Conservation (phyloP, 2,797 vertebrate genomes). For the Pogonophryne albipinna region DNA sequence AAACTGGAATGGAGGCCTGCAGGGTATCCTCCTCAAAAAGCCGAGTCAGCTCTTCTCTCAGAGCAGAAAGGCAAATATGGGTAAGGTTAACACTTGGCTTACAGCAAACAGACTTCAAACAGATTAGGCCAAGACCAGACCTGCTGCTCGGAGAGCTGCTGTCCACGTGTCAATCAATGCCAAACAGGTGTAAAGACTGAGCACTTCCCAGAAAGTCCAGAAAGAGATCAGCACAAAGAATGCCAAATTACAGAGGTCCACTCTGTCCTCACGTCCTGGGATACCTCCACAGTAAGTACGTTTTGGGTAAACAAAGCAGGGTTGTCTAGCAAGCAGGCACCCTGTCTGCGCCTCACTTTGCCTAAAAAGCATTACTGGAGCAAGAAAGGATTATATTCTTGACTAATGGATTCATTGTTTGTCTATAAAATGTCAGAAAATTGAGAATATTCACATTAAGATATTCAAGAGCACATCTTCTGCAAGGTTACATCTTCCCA, state of each 20-base stretch:
- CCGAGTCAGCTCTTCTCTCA: constrained; percentile 46
- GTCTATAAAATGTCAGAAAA: background rate
- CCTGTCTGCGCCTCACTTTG: background rate
- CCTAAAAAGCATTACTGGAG: constrained; percentile 5
- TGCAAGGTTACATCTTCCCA: background rate
- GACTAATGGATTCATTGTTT: background rate
- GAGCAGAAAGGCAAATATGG: constrained; percentile 55
- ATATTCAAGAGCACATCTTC: background rate
- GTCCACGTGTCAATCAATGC: constrained; percentile 44
- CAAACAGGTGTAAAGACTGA: constrained; percentile 30
- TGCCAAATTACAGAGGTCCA: constrained; percentile 52
- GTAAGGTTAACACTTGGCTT: constrained; percentile 58
- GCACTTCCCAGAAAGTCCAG: constrained; percentile 7
- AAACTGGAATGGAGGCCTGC: constrained; percentile 45
- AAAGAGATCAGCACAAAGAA: constrained; percentile 41
- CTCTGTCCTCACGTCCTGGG: constrained; percentile 36
- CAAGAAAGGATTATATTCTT: background rate
- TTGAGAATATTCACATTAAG: background rate
- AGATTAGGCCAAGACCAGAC: constrained; percentile 66
- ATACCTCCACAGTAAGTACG: constrained; percentile 34
- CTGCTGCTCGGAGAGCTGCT: constrained; percentile 45
- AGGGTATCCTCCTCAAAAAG: constrained; percentile 44
- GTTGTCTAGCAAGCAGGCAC: constrained; percentile 11
- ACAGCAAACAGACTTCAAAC: constrained; percentile 71
- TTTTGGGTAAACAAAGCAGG: constrained; percentile 55